Base-by-base conservation (phyloP, 1,140 invertebrate genomes). In the Druon quercuslanigerum region DNA sequence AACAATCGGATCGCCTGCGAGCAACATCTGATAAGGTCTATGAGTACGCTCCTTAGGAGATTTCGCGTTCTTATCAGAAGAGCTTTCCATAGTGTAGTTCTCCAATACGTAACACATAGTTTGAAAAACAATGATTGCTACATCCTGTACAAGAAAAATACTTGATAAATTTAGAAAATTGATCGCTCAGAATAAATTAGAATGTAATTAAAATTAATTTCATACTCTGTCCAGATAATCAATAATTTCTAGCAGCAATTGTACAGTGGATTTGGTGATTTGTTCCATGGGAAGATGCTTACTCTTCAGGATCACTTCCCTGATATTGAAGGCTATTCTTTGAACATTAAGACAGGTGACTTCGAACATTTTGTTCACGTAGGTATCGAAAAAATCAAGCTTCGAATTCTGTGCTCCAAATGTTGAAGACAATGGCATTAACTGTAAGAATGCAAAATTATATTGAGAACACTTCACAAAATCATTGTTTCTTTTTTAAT, bases 111-210 rank as follows among this genome's bases (percentile, higher is more conserved):
- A 94, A 54, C 94, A 94, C 71, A 96, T 86, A 0, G 92, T 92
- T 90, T 96, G 95, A 79, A 96, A 96, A 20, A 94, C 90, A n/a
- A 94, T 92, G 13, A 95, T 93, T 0, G 94, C 95, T 80, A 94
- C 92, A 66, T 94, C 94, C 84, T 94, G 90, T 3, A 78, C 52
- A 74, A 50, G 72, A 71, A 71, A 52, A 57, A 12, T 50, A 25
- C 57, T 54, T 72, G 25, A 79, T 70, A 71, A 74, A 40, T 70
- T 71, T 92, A 91, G 14, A 66, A 66, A 5, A 60, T 60, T 60
- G 19, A 13, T 60, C 19, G 0, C 12, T 11, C 3, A 60, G 5
- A 60, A 12, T 7, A 33, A 20, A 60, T 33, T 60, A 91, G 90
- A 16, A 93, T 88, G 19, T 93, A 52, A 1, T 66, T 19, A 75